Base-by-base conservation (phyloP, 2,113 vertebrate genomes). In the Stercorarius parasiticus region DNA sequence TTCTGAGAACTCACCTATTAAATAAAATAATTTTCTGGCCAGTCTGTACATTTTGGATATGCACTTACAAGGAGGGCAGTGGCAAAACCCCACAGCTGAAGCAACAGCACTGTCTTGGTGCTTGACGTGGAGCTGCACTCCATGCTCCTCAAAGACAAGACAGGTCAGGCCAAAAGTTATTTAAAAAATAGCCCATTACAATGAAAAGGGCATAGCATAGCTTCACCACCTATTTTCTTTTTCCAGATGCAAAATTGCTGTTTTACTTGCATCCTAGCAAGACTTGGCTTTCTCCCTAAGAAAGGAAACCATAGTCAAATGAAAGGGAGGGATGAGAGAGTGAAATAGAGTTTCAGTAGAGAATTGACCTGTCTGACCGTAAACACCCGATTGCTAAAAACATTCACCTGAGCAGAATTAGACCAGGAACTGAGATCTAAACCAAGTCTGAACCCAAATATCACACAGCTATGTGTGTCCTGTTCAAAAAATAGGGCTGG, bases 291-390 rank as follows among this genome's bases (percentile, higher is more conserved):
- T 53, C 17, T 34, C 13, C 20, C 42, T 26, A 47, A 29, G 55
- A 62, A 30, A 58, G 16, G 32, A 64, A 86, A 40, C 5, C 3
- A 1, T 2, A 61, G 7, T 30, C 45, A 49, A 43, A 2, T 0
- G 2, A 70, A 82, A 67, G 43, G 32, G 29, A 64, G 32, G 20
- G 76, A 55, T 29, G 18, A 69, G 29, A 56, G 32, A 43, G 26
- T 29, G 11, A 78, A 79, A 59, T 4, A 5, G 19, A 5, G 4
- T 61, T 86, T 56, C 21, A 55, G 53, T 36, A n/a, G 18, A 1
- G 9, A 5, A 13, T 32, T 34, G 16, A 74, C 45, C 27, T 6
- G 4, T 49, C 42, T 47, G 32, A 19, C 10, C 12, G 45, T 73
- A 34, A 59, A 56, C 5, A 62, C 8, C 6, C 20, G 30, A n/a